Evolutionary conservation across 2,888 invertebrate genomes (phyloP), one percentile per base, ranked within the genome.

Genomic region (Cantharis rufa): DNA sequence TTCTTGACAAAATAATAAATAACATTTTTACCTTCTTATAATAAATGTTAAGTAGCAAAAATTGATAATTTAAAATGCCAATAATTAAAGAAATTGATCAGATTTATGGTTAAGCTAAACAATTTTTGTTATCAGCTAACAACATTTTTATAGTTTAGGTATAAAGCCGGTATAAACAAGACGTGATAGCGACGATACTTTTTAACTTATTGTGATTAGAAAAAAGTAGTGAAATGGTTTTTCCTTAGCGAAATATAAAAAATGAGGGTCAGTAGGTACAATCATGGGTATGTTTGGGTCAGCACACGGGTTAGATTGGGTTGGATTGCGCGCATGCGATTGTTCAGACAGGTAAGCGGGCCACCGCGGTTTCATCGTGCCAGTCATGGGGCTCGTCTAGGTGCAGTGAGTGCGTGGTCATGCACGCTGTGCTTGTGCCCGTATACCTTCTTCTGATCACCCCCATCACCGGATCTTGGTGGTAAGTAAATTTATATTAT

Each of bases 391-490:
- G 87, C 87, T 86, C 86, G 85, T 84, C 83, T 86, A 85, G 85
- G 85, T 86, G 86, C 79, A 85, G 87, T 86, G 86, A 86, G 86
- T 85, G 86, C 85, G 86, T 84, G 85, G 86, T 86, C 85, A 87
- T 86, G 86, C 87, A 87, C 86, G 86, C 93, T 89, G 92, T 94
- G 90, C 92, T 94, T 90, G 93, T 95, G 90, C 93, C 94, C 90
- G 92, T 94, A 88, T 94, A 94, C 90, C 91, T 95, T 88, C 92
- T 95, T 91, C 92, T 95, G 90, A 93, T 95, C 91, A 94, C 94
- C 91, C 95, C 95, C 90, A 94, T 95, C 91, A 94, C 94, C 89
- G 94, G 94, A 89, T 93, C 94, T 88, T 94, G 95, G 92, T 95
- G 95, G 96, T 96, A 90, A 94, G 95, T 94, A 87, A 16, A 18